Evolutionary conservation across 2,113 vertebrate species (phyloP).

Genomic region (Poecilia latipinna): DNA sequence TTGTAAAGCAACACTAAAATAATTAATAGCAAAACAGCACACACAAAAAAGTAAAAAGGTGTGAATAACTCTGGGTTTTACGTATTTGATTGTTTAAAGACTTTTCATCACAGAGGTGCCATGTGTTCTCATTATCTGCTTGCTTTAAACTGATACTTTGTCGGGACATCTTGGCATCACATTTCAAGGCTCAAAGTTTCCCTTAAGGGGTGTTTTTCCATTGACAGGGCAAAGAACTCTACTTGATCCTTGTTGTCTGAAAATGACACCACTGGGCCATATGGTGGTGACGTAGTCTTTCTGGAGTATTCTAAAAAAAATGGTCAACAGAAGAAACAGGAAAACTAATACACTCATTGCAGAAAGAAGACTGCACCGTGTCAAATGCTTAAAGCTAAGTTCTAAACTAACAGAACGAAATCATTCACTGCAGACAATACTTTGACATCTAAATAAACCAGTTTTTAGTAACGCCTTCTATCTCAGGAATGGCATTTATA

Average conservation of each 20-base stretch:
- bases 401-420: not conserved
- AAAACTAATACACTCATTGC: not conserved
- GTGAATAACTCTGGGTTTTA: not conserved
- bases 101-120: not conserved
- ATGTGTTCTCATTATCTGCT: not conserved
- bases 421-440: not conserved
- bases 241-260: not conserved
- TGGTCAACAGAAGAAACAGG: not conserved
- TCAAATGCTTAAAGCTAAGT: not conserved
- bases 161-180: not conserved
- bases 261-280: not conserved
- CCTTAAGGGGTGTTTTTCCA: slow-evolving; percentile 1
- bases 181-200: not conserved
- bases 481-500: no score
- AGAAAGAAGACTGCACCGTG: not conserved
- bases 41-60: not conserved
- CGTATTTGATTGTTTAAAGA: not conserved
- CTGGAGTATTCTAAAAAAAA: not conserved
- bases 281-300: not conserved
- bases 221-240: not conserved
- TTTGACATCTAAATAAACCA: no score
- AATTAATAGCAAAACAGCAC: not conserved
- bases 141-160: not conserved
- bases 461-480: no score
- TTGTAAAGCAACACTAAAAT: not conserved